Base-by-base conservation (phyloP, 2,888 invertebrate species). In the Leptogaster cylindrica region DNA sequence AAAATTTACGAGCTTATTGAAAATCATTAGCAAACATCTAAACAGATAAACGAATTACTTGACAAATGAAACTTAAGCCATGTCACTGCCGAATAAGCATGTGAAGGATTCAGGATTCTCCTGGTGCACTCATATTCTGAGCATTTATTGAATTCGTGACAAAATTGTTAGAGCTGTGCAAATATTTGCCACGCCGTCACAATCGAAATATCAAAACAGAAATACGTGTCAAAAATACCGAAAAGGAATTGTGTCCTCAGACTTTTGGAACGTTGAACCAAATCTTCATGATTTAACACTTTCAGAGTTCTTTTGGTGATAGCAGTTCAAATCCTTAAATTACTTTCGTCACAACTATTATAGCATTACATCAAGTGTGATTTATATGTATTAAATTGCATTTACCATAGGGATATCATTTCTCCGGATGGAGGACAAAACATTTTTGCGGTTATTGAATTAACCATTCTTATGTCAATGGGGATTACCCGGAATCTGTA, bases 61-160 rank as follows among this genome's bases (percentile, higher is more conserved):
- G 8, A n/a, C 16, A 52, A 18, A 31, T 28, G 33, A 52, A 52
- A 52, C 33, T 52, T 18, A 18, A 33, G 52, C 20, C 31, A 33
- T 31, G 18, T 16, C 10, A 16, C 14, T 33, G 18, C 12, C 27
- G 16, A 51, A 18, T 18, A n/a, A 52, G 6, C 14, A n/a, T 25
- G 27, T 23, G 20, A 39, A 23, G 41, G 58, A 58, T 41, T 58
- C 33, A 31, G 25, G 39, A 39, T 58, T 58, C 27, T 12, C 25
- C 27, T 16, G 61, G 61, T 48, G 50, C 65, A 51, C 44, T 44
- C 61, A 61, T 58, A 44, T 55, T 55, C 44, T 25, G 44, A 66
- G 46, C 55, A 28, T 66, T 66, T 66, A 66, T 66, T 66, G 55
- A 66, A 66, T 66, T 66, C 66, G 66, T 66, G 66, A 66, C 66